A percentile compares a stretch with the other conserved stretches of the same genome.
Evolutionary conservation across 2,113 vertebrate genomes (phyloP).

Genomic region (Cyrtonyx montezumae): DNA sequence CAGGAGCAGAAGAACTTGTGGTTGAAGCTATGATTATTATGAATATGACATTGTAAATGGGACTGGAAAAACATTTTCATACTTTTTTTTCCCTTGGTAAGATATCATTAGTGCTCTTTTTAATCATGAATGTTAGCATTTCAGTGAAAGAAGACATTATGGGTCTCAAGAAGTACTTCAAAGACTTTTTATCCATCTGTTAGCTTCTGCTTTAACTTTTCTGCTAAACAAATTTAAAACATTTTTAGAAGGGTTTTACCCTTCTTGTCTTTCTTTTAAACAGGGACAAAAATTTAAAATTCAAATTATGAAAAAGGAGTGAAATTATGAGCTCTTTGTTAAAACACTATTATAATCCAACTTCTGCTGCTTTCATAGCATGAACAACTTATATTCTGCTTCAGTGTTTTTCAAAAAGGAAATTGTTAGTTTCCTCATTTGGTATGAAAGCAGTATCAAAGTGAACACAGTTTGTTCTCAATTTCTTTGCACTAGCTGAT

Average conservation of each 20-base stretch:
- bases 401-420: slow-evolving; percentile 21
- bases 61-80: background rate
- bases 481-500: slow-evolving; percentile 59
- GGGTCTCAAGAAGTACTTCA: background rate
- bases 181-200: background rate
- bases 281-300: background rate
- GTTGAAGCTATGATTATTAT: background rate
- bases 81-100: background rate
- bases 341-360: background rate
- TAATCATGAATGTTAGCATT: background rate
- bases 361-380: background rate
- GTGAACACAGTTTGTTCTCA: slow-evolving; percentile 23
- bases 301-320: background rate
- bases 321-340: background rate
- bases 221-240: background rate
- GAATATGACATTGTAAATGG: slow-evolving; percentile 10
- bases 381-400: background rate
- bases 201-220: background rate
- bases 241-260: background rate
- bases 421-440: slow-evolving; percentile 24
- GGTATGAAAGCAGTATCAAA: slow-evolving; percentile 43
- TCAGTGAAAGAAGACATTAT: background rate
- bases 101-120: background rate
- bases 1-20: background rate
- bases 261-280: background rate